Conservation (phyloP, 2,113 vertebrate genomes). For the Corynorhinus townsendii region DNA sequence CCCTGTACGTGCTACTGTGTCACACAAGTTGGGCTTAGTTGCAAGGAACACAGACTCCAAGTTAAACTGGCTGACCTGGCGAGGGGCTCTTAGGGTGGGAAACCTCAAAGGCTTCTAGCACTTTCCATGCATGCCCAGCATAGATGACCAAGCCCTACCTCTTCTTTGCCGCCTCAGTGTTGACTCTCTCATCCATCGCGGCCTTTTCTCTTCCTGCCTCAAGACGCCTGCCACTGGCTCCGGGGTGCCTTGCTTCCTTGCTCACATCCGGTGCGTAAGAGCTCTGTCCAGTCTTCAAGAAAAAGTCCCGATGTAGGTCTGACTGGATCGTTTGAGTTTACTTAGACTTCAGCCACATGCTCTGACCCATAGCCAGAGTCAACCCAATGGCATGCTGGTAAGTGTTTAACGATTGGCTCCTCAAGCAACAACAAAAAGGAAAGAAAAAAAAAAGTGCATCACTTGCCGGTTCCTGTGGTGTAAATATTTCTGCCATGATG, state of each 20-base stretch:
- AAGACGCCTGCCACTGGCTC: neutral
- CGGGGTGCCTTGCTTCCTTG: neutral
- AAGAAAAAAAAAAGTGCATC: rapidly evolving
- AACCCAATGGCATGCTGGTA: neutral
- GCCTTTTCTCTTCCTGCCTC: neutral
- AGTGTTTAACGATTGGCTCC: neutral
- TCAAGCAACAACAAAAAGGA: neutral
- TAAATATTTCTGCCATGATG: neutral
- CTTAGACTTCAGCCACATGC: rapidly evolving
- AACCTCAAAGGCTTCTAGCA: too few relatives aligned
- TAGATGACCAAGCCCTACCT: rapidly evolving
- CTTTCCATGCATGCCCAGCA: neutral
- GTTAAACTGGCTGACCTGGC: neutral
- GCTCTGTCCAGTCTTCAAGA: rapidly evolving
- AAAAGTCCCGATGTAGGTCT: neutral
- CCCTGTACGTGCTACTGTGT: neutral
- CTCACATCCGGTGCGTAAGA: neutral
- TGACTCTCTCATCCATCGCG: rapidly evolving
- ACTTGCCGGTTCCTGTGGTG: neutral
- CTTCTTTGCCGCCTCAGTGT: neutral
- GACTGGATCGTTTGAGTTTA: neutral
- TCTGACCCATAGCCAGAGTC: neutral
- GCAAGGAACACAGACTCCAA: neutral
- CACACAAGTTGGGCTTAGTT: too few relatives aligned
- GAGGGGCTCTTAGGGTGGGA: neutral